Conservation (phyloP, 2,797 vertebrate genomes). For the Xerus rutilus region DNA sequence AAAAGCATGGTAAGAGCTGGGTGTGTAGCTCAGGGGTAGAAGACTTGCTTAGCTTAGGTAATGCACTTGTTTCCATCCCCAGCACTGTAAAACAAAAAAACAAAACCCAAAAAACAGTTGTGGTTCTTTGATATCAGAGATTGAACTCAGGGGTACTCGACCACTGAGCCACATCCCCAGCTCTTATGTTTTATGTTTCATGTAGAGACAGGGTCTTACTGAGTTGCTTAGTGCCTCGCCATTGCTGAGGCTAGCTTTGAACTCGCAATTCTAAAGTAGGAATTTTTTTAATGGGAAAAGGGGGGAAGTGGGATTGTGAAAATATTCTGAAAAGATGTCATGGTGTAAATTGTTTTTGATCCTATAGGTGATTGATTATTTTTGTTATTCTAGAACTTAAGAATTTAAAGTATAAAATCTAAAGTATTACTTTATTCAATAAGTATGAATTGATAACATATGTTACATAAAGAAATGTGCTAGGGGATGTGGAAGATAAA, state of each 20-base stretch:
- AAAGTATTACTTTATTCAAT: conserved; percentile 50
- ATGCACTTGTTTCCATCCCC: background rate
- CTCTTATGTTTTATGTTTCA: too few species aligned
- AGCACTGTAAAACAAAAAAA: background rate
- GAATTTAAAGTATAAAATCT: conserved; percentile 18
- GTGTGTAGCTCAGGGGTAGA: background rate
- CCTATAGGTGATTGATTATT: background rate
- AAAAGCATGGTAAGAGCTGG: background rate
- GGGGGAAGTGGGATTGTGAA: background rate
- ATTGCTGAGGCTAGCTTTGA: too few species aligned
- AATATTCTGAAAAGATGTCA: background rate
- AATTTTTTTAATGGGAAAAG: background rate
- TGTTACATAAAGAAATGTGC: background rate
- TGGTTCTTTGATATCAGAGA: too few species aligned
- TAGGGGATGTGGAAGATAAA: background rate
- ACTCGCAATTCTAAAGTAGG: too few species aligned
- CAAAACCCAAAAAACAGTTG: background rate
- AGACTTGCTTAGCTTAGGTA: background rate
- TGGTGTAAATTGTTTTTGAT: background rate
- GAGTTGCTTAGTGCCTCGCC: too few species aligned
- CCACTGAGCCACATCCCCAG: too few species aligned
- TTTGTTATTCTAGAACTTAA: conserved; percentile 39
- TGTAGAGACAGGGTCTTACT: too few species aligned
- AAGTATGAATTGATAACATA: background rate
- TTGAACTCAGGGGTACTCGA: too few species aligned